These are phyloP conservation scores for Poecilia wingei DNA, from an alignment of 2,797 vertebrate species.

Conservation along the genomic window DNA sequence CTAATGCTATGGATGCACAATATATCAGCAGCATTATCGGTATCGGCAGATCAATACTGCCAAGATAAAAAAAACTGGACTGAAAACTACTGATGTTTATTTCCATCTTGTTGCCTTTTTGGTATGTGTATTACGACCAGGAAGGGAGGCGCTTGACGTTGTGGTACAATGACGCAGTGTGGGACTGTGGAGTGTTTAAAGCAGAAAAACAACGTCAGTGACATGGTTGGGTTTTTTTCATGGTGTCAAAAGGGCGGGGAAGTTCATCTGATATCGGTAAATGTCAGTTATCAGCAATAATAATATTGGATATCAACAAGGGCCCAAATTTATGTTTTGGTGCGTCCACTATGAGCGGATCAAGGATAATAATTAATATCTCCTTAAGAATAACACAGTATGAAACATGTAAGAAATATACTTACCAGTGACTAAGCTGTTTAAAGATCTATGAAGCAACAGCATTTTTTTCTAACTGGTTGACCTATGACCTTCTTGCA, in stretches of 20 bases:
- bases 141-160: neutral
- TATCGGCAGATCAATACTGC: neutral
- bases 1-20: neutral
- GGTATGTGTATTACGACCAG: neutral
- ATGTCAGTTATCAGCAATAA: neutral
- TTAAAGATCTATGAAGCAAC: neutral
- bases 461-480: neutral
- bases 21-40: neutral
- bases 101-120: neutral
- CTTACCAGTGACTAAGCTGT: neutral
- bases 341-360: neutral
- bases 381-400: neutral
- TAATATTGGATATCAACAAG: neutral
- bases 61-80: neutral
- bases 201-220: neutral
- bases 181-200: neutral
- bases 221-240: neutral
- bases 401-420: neutral
- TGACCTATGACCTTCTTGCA: conserved; percentile 7
- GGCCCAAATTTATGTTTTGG: neutral
- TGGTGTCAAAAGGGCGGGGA: neutral
- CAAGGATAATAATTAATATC: neutral
- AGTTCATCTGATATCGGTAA: neutral
- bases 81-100: neutral
- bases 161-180: neutral